Conservation (phyloP, 2,113 vertebrate species). For the Pithys albifrons region DNA sequence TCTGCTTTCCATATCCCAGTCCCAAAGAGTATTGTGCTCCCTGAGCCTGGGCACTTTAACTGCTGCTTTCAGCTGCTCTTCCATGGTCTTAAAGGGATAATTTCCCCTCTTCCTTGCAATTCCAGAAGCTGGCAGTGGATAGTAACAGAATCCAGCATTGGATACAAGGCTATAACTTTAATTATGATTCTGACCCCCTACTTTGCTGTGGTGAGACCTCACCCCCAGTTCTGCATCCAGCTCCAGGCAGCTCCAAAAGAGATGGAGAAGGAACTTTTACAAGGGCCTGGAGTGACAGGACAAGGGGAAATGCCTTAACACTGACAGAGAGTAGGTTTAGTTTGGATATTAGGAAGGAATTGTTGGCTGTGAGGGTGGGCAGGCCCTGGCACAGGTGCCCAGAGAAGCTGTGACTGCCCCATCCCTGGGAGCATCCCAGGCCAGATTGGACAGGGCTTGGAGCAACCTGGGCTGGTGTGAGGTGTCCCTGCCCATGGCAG, state of each 20-base stretch:
- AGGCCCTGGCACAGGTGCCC: neutral
- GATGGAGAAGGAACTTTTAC: neutral
- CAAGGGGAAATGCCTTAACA: too few species aligned
- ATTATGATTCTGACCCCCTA: neutral
- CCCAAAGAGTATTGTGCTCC: neutral
- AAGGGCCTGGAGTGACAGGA: neutral
- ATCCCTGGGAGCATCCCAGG: neutral
- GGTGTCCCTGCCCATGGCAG: neutral
- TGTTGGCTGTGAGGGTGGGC: neutral
- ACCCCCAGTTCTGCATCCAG: neutral
- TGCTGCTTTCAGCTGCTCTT: neutral
- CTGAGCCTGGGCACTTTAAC: neutral
- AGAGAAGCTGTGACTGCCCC: neutral
- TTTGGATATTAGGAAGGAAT: neutral
- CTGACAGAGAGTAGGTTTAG: neutral
- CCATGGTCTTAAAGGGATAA: neutral
- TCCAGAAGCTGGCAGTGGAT: neutral
- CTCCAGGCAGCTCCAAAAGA: neutral
- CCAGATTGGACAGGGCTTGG: neutral
- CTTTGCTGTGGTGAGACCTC: neutral
- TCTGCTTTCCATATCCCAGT: conserved; percentile 2
- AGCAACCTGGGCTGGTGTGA: neutral
- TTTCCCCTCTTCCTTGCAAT: neutral
- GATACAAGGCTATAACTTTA: neutral
- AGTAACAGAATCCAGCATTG: neutral